Conservation (phyloP, 1,140 invertebrate genomes). For the Pollicipes pollicipes region DNA sequence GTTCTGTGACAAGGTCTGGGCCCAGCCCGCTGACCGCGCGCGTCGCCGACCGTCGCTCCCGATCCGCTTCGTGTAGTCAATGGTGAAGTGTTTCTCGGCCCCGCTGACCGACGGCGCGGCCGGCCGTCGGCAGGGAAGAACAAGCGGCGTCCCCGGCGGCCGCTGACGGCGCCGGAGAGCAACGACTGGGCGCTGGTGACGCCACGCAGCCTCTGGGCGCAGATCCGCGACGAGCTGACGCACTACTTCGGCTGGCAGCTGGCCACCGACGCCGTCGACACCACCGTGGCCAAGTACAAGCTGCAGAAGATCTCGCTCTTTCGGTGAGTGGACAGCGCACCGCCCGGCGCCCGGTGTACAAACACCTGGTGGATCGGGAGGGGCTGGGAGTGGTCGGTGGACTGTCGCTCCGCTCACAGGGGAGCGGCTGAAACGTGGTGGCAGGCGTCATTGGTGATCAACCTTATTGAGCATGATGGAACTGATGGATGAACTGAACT, state of each 20-base stretch:
- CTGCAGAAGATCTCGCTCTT: conserved; percentile 79
- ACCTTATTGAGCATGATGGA: too few species aligned
- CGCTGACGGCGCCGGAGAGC: conserved; percentile 29
- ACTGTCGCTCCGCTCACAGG: too few species aligned
- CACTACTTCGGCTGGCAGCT: conserved; percentile 72
- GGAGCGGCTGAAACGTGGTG: too few species aligned
- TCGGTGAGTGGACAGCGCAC: conserved; percentile 22
- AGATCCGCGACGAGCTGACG: conserved; percentile 67
- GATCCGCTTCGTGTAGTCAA: too few species aligned
- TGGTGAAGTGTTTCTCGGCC: too few species aligned
- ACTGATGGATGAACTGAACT: too few species aligned
- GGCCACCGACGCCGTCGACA: conserved; percentile 57
- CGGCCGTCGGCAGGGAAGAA: conserved; percentile 4
- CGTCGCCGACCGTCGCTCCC: not conserved
- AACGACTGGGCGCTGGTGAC: conserved; percentile 74
- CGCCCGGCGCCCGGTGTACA: too few species aligned
- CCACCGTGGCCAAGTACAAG: conserved; percentile 51
- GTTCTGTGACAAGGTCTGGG: too few species aligned
- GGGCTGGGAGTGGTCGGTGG: too few species aligned
- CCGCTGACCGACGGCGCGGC: not conserved
- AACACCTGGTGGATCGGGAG: too few species aligned
- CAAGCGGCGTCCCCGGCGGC: not conserved
- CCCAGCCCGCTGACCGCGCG: not conserved
- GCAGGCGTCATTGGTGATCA: too few species aligned
- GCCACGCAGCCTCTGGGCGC: conserved; percentile 65